Conservation (phyloP, 2,797 vertebrate species). For the Lithobates pipiens region DNA sequence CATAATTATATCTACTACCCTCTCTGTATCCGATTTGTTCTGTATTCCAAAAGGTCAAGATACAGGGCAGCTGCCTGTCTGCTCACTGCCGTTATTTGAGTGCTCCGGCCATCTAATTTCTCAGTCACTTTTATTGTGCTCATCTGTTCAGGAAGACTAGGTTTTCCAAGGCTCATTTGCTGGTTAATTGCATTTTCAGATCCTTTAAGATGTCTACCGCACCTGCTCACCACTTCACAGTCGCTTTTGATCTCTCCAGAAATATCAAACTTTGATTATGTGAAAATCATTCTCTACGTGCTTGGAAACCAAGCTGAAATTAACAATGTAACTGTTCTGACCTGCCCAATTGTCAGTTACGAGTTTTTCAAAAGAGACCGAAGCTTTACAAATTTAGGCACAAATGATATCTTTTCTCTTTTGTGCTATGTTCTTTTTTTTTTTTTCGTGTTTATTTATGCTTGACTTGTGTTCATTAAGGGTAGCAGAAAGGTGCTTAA, state of each 20-base stretch:
- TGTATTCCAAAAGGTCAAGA: slow-evolving; percentile 71
- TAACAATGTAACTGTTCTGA: slow-evolving; percentile 63
- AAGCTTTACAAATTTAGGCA: slow-evolving; percentile 26
- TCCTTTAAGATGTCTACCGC: slow-evolving; percentile 73
- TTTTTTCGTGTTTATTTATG: slow-evolving; percentile 21
- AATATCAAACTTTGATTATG: slow-evolving; percentile 76
- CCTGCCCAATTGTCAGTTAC: slow-evolving; percentile 58
- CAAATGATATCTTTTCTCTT: slow-evolving; percentile 20
- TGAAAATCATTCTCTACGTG: slow-evolving; percentile 72
- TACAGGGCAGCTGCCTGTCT: slow-evolving; percentile 64
- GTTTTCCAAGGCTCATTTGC: slow-evolving; percentile 89
- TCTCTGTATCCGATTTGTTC: slow-evolving; percentile 55
- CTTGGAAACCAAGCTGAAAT: slow-evolving; percentile 71
- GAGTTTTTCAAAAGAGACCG: slow-evolving; percentile 30
- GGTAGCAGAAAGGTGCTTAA: background rate
- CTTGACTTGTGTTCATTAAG: slow-evolving; percentile 3
- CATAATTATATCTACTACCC: slow-evolving; percentile 68
- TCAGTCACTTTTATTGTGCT: slow-evolving; percentile 80
- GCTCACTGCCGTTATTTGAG: slow-evolving; percentile 65
- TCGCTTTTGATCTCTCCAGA: slow-evolving; percentile 76
- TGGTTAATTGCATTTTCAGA: slow-evolving; percentile 91
- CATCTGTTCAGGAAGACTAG: slow-evolving; percentile 81
- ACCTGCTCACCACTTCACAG: slow-evolving; percentile 77
- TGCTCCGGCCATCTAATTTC: slow-evolving; percentile 78
- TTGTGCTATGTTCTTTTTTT: background rate